Evolutionary conservation across 2,113 vertebrate species (phyloP), one percentile per base, ranked within the genome.

Genomic region (Chitala chitala): DNA sequence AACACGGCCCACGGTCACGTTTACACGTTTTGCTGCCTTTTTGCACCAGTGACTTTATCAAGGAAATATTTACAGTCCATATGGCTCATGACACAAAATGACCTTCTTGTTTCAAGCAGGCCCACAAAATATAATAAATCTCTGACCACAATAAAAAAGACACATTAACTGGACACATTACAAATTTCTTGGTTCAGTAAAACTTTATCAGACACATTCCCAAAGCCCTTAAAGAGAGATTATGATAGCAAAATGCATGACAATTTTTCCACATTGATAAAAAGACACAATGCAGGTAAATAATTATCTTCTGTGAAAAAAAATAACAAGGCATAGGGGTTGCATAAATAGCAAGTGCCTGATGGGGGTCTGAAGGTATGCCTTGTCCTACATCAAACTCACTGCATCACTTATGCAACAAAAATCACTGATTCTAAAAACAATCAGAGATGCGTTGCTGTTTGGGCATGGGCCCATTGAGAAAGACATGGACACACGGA

Each of bases 1-100:
- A 50, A 9, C 50, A 15, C 72, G 72, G 76, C 69, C 61, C 53
- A 63, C 50, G n/a, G n/a, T n/a, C n/a, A n/a, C n/a, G n/a, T n/a
- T n/a, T n/a, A n/a, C n/a, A n/a, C n/a, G n/a, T 83, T 80, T 82
- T 80, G 72, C 66, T 70, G 44, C 64, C 55, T 40, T 50, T 42
- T 63, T 48, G 71, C 69, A 69, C 72, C 55, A 31, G 85, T 86
- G 82, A 86, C 83, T 87, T 79, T 82, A 83, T 85, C 78, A 17
- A 69, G 64, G 83, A 87, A 82, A 59, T 86, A 89, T 91, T 90
- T 90, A 90, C 83, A 76, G 84, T 78, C 87, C 87, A 87, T 87
- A 76, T 89, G 87, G 86, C 80, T 78, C 36, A 22, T 90, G 90
- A 89, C 88, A 86, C 72, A 0, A 56, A 82, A 80, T 90, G 87